A percentile compares a stretch with the other conserved stretches of the same genome.
Evolutionary conservation across 1,140 invertebrate species (phyloP).

Genomic region (Chelonus insularis): DNA sequence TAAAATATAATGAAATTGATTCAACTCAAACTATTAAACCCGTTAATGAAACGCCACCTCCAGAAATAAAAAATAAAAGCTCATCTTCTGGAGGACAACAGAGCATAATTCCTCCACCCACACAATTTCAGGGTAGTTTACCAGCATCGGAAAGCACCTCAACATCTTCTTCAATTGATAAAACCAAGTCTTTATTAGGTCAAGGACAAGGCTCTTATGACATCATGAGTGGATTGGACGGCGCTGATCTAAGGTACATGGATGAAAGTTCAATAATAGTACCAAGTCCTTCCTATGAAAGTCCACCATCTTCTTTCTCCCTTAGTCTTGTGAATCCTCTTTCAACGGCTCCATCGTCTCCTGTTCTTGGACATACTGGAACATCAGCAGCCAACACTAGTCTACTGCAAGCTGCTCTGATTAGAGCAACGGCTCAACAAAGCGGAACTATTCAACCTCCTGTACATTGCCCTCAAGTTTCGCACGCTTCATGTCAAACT

Average conservation of each 20-base stretch:
- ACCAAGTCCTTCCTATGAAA: slow-evolving; percentile 74
- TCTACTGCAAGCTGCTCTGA: slow-evolving; percentile 70
- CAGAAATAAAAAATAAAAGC: slow-evolving; percentile 17
- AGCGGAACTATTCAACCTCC: slow-evolving; percentile 48
- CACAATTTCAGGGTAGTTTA: slow-evolving; percentile 71
- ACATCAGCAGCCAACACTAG: slow-evolving; percentile 61
- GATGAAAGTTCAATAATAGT: slow-evolving; percentile 86
- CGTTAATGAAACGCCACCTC: slow-evolving; percentile 20
- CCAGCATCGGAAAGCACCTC: slow-evolving; percentile 62
- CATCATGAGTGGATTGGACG: slow-evolving; percentile 75
- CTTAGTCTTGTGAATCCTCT: slow-evolving; percentile 56
- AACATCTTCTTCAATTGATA: slow-evolving; percentile 62
- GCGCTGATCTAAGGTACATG: slow-evolving; percentile 82
- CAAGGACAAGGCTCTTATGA: slow-evolving; percentile 70
- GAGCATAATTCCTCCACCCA: slow-evolving; percentile 72
- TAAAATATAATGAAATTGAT: slow-evolving; percentile 38
- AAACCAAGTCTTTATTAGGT: slow-evolving; percentile 63
- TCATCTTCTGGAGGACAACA: slow-evolving; percentile 52
- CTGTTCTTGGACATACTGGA: slow-evolving; percentile 49
- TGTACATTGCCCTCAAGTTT: slow-evolving; percentile 35
- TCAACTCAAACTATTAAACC: neutral
- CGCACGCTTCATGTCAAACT: slow-evolving; percentile 55
- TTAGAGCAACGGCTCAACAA: slow-evolving; percentile 67
- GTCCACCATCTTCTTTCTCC: slow-evolving; percentile 70
- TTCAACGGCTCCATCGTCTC: slow-evolving; percentile 64